Percentiles rank a stretch among this genome's conserved stretches.
These are phyloP conservation scores for Araneus ventricosus DNA, from an alignment of 1,140 invertebrate genomes.

Conservation along the genomic window DNA sequence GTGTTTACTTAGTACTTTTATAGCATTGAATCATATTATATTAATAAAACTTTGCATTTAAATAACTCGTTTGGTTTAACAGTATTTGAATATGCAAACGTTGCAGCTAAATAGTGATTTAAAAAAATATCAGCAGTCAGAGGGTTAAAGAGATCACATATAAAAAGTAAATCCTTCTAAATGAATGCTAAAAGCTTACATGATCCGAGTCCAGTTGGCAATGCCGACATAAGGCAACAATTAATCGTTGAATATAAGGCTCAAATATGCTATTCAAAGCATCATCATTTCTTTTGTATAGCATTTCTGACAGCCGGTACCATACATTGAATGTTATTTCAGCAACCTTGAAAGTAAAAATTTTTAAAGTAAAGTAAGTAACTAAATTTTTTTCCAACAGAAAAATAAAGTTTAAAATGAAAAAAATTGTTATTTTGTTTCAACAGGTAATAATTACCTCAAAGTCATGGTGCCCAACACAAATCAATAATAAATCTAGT, in stretches of 20 bases:
- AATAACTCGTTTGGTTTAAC: no score
- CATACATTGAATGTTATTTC: conserved; percentile 98
- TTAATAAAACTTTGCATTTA: no score
- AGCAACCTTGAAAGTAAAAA: conserved; percentile 86
- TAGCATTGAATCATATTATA: no score
- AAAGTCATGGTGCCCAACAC: conserved; percentile 98
- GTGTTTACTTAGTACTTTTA: no score
- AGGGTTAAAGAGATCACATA: no score
- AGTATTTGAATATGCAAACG: no score
- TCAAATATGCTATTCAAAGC: conserved; percentile 89
- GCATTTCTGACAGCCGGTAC: conserved; percentile 96
- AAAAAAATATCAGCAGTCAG: no score
- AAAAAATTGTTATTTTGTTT: not conserved
- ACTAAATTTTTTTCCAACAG: not conserved
- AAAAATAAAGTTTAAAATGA: not conserved
- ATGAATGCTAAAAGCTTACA: conserved; percentile 82
- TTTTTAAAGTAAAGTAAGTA: not conserved
- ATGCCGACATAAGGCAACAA: conserved; percentile 90
- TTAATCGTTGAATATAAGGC: conserved; percentile 93
- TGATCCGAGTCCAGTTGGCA: conserved; percentile 95
- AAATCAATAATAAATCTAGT: conserved; percentile 93
- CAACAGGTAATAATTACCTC: conserved; percentile 83
- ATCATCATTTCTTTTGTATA: conserved; percentile 93
- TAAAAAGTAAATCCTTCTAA: no score
- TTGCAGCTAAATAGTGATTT: no score